Evolutionary conservation across 1,140 invertebrate species (phyloP), one percentile per base, ranked within the genome.

Genomic region (Monomorium pharaonis): DNA sequence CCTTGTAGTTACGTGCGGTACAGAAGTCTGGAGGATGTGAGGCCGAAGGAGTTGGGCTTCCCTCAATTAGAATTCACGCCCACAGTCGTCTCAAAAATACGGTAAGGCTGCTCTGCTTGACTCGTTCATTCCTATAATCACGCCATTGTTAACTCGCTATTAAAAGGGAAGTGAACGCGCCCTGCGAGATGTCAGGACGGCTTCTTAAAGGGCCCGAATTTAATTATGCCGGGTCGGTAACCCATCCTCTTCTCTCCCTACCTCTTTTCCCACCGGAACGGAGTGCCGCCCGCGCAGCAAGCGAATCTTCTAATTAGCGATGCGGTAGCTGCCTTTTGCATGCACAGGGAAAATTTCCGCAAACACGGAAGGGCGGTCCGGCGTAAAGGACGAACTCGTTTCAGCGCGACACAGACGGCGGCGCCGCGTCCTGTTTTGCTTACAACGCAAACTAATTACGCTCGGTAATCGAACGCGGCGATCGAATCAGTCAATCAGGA

Each of bases 1-100:
- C 76, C 89, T 33, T 95, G 94, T 87, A 94, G 88, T 42, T 92
- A 92, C 62, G 92, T 95, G 56, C 92, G 92, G 33, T 95, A 95
- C 85, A 94, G 92, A 75, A 95, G 91, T 70, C 83, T 94, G 12
- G 93, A 94, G n/a, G 94, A 95, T 42, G 92, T 95, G 16, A 94
- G 89, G 78, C 87, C 94, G 10, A 91, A 93, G 63, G 95, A 95
- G 58, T 89, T 95, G 49, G 95, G 95, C 67, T 94, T 95, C 67
- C 81, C 81, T 30, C 92, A 93, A 58, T 87, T 95, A 70, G 94
- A 95, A 77, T 95, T 95, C 78, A 95, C 94, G 6, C 94, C 95
- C 27, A 92, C 92, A 33, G 94, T 95, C 75, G 92, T 95, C n/a
- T 94, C 94, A 21, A 95, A 95, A 92, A 95, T 95, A 93, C 94